Evolutionary conservation across 2,888 invertebrate species (phyloP).

Genomic region (Aphidoletes aphidimyza): DNA sequence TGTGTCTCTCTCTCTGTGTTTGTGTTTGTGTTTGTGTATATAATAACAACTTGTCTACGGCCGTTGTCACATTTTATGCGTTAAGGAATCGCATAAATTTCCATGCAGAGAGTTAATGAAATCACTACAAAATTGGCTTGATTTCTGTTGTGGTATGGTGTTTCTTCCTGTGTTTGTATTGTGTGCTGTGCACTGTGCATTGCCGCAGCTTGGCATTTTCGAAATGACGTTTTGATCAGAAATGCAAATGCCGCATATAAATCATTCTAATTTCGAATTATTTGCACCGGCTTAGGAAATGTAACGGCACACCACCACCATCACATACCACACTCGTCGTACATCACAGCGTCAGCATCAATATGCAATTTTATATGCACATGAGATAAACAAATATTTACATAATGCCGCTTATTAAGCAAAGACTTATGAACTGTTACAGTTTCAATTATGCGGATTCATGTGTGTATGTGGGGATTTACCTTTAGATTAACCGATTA

Average conservation of each 20-base stretch:
- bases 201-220: conserved; percentile 7
- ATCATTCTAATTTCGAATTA: background rate
- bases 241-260: conserved; percentile 28
- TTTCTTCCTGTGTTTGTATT: no score
- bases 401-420: conserved; percentile 10
- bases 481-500: background rate
- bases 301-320: background rate
- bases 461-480: background rate
- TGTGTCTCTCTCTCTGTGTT: background rate
- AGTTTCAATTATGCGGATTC: background rate
- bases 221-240: conserved; percentile 21
- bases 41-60: background rate
- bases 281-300: background rate
- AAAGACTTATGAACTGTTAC: background rate
- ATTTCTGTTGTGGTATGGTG: no score
- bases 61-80: background rate
- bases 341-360: background rate
- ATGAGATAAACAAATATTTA: conserved; percentile 19
- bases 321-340: no score
- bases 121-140: background rate
- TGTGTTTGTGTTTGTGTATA: background rate
- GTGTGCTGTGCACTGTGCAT: background rate
- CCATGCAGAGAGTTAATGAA: background rate
- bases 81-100: conserved; percentile 1
- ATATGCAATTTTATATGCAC: background rate